Conservation (phyloP, 2,113 vertebrate species). For the Callopanchax toddi region DNA sequence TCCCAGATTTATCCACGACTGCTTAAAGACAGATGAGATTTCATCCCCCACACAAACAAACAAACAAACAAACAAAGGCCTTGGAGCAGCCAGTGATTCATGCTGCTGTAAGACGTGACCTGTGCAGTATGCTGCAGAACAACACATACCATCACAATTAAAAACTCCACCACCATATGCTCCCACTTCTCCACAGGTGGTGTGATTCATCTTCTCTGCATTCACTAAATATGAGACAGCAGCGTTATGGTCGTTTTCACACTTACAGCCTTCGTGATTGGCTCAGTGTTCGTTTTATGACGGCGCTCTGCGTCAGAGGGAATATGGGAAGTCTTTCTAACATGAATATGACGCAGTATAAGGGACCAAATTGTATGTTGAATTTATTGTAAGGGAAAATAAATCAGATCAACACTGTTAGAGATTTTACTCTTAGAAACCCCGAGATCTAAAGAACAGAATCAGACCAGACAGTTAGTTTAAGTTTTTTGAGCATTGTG, state of each 20-base stretch:
- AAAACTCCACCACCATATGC: not conserved
- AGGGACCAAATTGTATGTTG: too few species aligned
- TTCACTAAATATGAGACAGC: constrained; percentile 4
- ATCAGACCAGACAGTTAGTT: too few species aligned
- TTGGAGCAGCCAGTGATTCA: constrained; percentile 18
- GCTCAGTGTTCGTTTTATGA: constrained; percentile 18
- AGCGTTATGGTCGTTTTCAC: constrained; percentile 30
- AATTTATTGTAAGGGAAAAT: too few species aligned
- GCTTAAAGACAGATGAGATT: not conserved
- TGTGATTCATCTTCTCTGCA: constrained; percentile 28
- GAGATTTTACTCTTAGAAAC: too few species aligned
- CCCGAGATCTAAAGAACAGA: too few species aligned
- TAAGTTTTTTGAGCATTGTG: too few species aligned
- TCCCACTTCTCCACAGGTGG: constrained; percentile 8
- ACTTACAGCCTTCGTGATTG: constrained; percentile 23
- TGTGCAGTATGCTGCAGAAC: constrained; percentile 2
- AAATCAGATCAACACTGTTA: too few species aligned
- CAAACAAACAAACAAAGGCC: not conserved
- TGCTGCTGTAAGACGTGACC: constrained; percentile 22
- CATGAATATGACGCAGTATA: constrained; percentile 6
- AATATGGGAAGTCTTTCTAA: constrained; percentile 2
- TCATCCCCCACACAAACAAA: not conserved
- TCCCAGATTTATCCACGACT: not conserved
- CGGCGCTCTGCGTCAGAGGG: not conserved
- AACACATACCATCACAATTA: constrained; percentile 24